phyloP scores from a whole-genome alignment of 2,113 vertebrate species.

The Hyperoodon ampullatus region DNA sequence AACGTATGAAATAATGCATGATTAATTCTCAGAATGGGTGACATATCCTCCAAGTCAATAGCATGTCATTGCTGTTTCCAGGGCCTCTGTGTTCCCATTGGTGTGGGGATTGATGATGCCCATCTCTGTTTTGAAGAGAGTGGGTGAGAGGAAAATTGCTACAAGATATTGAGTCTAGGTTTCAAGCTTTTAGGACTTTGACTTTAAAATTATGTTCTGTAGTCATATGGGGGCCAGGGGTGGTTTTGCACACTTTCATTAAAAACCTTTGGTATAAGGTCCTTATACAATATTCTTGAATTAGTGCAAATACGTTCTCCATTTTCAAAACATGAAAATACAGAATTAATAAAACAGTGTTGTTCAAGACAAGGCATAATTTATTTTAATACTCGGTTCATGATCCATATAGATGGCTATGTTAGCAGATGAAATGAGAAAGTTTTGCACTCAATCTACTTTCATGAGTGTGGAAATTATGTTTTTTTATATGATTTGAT shows the following conservation, averaged over 20 bases:
- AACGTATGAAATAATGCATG: neutral
- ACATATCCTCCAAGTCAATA: neutral
- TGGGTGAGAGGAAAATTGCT: neutral
- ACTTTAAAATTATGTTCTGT: neutral
- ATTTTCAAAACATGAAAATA: slow-evolving; percentile 22
- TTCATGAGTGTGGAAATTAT: neutral
- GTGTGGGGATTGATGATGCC: neutral
- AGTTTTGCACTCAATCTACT: neutral
- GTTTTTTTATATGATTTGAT: neutral
- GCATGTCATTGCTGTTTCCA: neutral
- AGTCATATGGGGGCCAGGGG: neutral
- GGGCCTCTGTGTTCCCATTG: neutral
- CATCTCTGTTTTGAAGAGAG: neutral
- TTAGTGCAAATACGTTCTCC: neutral
- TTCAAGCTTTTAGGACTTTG: neutral
- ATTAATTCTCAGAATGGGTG: neutral
- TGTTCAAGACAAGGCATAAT: neutral
- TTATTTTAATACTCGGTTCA: neutral
- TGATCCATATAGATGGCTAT: neutral
- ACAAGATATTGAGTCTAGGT: neutral
- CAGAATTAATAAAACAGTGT: neutral
- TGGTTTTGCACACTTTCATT: neutral
- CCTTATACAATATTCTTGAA: neutral
- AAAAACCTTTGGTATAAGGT: neutral
- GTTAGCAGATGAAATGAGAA: neutral